A percentile compares a stretch with the other conserved stretches of the same genome.
Evolutionary conservation across 1,140 invertebrate species (phyloP).

Genomic region (Drosophila elegans): DNA sequence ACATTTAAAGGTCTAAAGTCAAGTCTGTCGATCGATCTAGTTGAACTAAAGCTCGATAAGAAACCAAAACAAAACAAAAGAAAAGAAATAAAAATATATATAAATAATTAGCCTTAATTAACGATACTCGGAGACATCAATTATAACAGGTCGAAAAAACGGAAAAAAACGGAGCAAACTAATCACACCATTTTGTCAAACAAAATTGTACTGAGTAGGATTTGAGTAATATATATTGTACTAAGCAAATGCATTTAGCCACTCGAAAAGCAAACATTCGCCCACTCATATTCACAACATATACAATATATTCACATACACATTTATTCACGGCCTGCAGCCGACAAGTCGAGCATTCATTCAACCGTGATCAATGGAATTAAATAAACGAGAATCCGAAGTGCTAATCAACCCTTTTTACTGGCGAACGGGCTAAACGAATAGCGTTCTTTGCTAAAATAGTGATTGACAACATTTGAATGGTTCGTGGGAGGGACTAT

Average conservation of each 20-base stretch:
- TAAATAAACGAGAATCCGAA: slow-evolving; percentile 14
- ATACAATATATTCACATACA: slow-evolving; percentile 7
- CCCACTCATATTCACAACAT: slow-evolving; percentile 21
- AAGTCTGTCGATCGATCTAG: slow-evolving; percentile 49
- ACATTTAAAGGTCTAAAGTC: slow-evolving; percentile 14
- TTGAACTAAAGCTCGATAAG: slow-evolving; percentile 65
- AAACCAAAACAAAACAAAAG: slow-evolving; percentile 35
- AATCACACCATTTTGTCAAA: slow-evolving; percentile 40
- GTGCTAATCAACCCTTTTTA: not conserved
- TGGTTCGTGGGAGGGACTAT: too few species aligned
- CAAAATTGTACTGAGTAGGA: slow-evolving; percentile 76
- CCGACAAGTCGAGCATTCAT: slow-evolving; percentile 2
- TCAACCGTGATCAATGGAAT: slow-evolving; percentile 16
- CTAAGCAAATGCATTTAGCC: slow-evolving; percentile 71
- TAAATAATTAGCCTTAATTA: slow-evolving; percentile 58
- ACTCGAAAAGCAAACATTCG: slow-evolving; percentile 8
- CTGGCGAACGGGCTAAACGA: too few species aligned
- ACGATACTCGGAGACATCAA: slow-evolving; percentile 20
- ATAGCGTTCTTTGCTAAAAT: too few species aligned
- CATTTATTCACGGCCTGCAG: slow-evolving; percentile 2
- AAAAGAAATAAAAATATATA: slow-evolving; percentile 13
- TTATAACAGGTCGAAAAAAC: slow-evolving; percentile 7
- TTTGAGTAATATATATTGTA: slow-evolving; percentile 54
- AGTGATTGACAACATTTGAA: too few species aligned
- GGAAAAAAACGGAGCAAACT: slow-evolving; percentile 1